Conservation (phyloP, 1,140 invertebrate species). For the Leptopilina boulardi region DNA sequence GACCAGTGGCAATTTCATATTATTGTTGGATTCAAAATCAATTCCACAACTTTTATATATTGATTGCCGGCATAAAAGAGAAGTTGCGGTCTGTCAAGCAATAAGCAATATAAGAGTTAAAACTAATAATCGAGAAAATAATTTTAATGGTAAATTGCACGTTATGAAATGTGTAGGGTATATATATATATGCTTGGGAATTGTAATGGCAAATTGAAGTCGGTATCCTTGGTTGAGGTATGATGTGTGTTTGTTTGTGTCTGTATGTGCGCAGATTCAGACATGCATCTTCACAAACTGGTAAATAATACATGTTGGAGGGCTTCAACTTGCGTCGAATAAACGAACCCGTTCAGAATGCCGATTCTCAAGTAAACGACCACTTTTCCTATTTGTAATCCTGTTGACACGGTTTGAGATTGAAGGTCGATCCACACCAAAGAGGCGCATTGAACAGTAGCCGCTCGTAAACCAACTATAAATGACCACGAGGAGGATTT, state of each 20-base stretch:
- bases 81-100: background rate
- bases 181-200: background rate
- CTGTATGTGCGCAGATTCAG: background rate
- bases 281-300: background rate
- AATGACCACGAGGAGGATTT: background rate
- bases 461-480: background rate
- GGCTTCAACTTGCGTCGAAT: background rate
- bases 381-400: constrained; percentile 24
- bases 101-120: background rate
- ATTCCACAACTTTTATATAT: background rate
- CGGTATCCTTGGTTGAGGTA: background rate
- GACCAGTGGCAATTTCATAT: background rate
- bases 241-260: too few species aligned
- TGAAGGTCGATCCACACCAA: constrained; percentile 16
- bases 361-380: background rate
- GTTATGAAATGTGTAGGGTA: constrained; percentile 14
- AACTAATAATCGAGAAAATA: constrained; percentile 19
- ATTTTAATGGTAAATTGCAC: constrained; percentile 20
- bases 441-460: constrained; percentile 1
- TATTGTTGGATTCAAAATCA: background rate
- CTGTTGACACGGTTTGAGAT: constrained; percentile 25
- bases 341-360: constrained; percentile 27
- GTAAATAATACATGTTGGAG: constrained; percentile 31
- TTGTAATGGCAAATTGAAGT: constrained; percentile 20
- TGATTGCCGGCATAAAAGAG: background rate